Base-by-base conservation (phyloP, 2,888 invertebrate genomes). In the Trissonchulus sp. region DNA sequence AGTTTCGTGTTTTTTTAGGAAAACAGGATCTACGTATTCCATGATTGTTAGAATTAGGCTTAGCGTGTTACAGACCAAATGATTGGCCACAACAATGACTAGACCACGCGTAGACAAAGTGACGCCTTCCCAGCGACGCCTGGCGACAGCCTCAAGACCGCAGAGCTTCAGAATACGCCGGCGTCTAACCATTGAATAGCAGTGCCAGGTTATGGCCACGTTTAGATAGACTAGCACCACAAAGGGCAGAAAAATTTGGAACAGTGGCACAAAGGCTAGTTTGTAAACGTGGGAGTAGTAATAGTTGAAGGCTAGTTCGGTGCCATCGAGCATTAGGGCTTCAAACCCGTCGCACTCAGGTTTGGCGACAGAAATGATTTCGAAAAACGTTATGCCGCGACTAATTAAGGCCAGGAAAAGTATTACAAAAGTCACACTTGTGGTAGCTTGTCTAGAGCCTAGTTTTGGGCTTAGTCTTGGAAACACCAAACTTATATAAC, bases 1-100 rank as follows among this genome's bases (percentile, higher is more conserved):
- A n/a, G 37, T 36, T 23, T 2, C 71, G 34, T 69, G 28, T 8
- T 36, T 15, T 8, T 34, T 33, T 2, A 69, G 37, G 34, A 69
- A 69, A 33, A 3, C 28, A 8, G 34, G 35, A 36, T 69, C 37
- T 28, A 37, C 37, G n/a, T 69, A 35, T 69, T 69, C 71, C 71
- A 69, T 69, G 2, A 69, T 69, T 37, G 71, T 8, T 28, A 69
- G 33, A 3, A 69, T n/a, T n/a, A 69, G 71, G 3, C 36, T 37
- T 34, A 69, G n/a, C n/a, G 34, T 8, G n/a, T 69, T 69, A 69
- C 71, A 69, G n/a, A 69, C n/a, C 2, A 69, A n/a, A 69, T 69
- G 71, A 69, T 69, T 69, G 15, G 36, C 28, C 3, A 69, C 71
- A 30, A 69, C 37, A 3, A 69, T 37, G n/a, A 69, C 3, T 36